Evolutionary conservation across 2,113 vertebrate species (phyloP).

Genomic region (Chlamydotis undulata): DNA sequence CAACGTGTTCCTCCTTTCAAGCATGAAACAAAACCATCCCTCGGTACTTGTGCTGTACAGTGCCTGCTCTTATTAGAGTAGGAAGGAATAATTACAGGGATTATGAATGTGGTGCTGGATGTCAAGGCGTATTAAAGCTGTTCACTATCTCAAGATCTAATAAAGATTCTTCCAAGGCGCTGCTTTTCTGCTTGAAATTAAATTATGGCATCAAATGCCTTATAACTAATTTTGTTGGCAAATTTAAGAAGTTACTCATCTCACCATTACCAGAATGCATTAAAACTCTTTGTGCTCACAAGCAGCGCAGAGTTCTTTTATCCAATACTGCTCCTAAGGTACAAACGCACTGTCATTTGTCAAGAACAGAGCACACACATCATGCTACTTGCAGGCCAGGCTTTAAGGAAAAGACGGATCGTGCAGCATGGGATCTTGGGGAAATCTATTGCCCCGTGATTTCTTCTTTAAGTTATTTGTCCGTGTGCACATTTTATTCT

Average conservation of each 20-base stretch:
- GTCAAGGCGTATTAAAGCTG: neutral
- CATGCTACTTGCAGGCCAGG: fast-evolving
- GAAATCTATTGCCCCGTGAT: neutral
- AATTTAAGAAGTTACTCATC: conserved; percentile 13
- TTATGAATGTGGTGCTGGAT: neutral
- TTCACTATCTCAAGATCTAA: neutral
- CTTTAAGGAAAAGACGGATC: neutral
- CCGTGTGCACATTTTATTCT: neutral
- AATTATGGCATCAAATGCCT: neutral
- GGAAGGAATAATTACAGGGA: conserved; percentile 44
- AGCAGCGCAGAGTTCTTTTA: neutral
- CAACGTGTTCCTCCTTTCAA: neutral
- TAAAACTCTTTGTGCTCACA: neutral
- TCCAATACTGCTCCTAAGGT: neutral
- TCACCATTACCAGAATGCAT: neutral
- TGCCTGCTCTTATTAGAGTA: neutral
- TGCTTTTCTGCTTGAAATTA: conserved; percentile 14
- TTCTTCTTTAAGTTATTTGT: neutral
- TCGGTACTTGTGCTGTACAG: neutral
- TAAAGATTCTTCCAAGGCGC: neutral
- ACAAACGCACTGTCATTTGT: neutral
- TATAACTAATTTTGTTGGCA: neutral
- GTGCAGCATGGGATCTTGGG: neutral
- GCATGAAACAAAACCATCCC: conserved; percentile 11
- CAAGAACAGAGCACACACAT: fast-evolving